Evolutionary conservation across 2,113 vertebrate genomes (phyloP), one percentile per base, ranked within the genome.

Genomic region (Arizona elegans): DNA sequence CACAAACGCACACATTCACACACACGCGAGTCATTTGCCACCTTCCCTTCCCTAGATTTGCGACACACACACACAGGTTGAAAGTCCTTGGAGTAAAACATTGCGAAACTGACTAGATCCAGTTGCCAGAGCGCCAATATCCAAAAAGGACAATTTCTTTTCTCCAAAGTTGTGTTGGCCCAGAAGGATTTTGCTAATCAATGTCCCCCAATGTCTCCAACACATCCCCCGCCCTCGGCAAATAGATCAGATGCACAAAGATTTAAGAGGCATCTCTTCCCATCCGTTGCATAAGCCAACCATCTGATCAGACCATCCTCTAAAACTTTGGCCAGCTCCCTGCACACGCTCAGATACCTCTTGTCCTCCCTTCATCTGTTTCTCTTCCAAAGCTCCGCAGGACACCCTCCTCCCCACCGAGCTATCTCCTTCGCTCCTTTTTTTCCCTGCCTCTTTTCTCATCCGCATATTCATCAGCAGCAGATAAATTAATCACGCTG

Each of bases 401-500:
- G 29, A 29, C 29, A n/a, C 12, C 65, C 33, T 19, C 13, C 75
- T 59, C 8, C 1, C 17, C 26, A 1, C 21, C 43, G 23, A 23
- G 85, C 12, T 26, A 29, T 12, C 47, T 50, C 5, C 43, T 26
- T 86, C 21, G 8, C 85, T 24, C 85, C 47, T 58, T 29, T 52
- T 55, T 52, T 55, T 23, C n/a, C n/a, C 47, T 53, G 17, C 21
- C 62, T 50, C 54, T 3, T 9, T 33, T 33, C 70, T 87, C 29
- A 26, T 92, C 56, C 24, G 47, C 91, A 53, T 87, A 87, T 87
- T 65, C 56, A 87, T 53, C 50, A 15, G 56, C 85, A 94, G 55
- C 92, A 0, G 58, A 94, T 52, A 56, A 87, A 90, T 93, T 93
- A 90, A 4, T 1, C 87, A 2, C 91, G 87, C 92, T 8, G 94